These are phyloP conservation scores for Olivierus martensii DNA, from an alignment of 1,140 invertebrate genomes.

Conservation along the genomic window DNA sequence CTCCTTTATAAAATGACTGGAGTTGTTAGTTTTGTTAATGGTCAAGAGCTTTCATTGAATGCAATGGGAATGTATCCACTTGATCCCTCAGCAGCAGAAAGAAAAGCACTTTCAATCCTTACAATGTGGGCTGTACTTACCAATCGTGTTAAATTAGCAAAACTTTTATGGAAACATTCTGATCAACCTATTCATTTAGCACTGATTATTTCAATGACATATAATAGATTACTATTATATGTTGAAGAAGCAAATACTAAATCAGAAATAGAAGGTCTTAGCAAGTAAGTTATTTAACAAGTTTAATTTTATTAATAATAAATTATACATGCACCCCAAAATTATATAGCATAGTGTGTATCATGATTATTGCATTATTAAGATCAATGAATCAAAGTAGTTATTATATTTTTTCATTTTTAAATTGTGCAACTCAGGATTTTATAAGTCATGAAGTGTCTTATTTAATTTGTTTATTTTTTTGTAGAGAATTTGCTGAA, in stretches of 20 bases:
- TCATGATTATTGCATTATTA: no score
- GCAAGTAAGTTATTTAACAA: constrained; percentile 4
- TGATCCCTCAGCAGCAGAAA: constrained; percentile 25
- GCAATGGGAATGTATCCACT: constrained; percentile 21
- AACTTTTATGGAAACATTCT: constrained; percentile 30
- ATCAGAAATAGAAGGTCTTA: constrained; percentile 14
- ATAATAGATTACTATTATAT: constrained; percentile 18
- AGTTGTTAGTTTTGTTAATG: constrained; percentile 27
- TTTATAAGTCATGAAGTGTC: no score
- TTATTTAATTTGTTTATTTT: constrained; percentile 6
- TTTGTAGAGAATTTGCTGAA: constrained; percentile 31
- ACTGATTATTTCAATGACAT: constrained; percentile 25
- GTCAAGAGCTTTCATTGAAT: constrained; percentile 28
- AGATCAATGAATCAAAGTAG: no score
- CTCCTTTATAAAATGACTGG: constrained; percentile 23
- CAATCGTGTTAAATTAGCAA: constrained; percentile 24
- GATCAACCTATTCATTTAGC: constrained; percentile 33
- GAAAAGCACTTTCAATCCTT: constrained; percentile 20
- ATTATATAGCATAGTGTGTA: no score
- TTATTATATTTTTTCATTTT: no score
- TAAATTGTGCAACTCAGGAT: no score
- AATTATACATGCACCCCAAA: no score
- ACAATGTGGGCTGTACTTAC: constrained; percentile 28
- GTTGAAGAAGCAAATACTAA: constrained; percentile 17
- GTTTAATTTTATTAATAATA: background rate